A percentile compares a stretch with the other conserved stretches of the same genome.
Conservation (phyloP, 2,113 vertebrate genomes). For the Ammodramus savannarum region DNA sequence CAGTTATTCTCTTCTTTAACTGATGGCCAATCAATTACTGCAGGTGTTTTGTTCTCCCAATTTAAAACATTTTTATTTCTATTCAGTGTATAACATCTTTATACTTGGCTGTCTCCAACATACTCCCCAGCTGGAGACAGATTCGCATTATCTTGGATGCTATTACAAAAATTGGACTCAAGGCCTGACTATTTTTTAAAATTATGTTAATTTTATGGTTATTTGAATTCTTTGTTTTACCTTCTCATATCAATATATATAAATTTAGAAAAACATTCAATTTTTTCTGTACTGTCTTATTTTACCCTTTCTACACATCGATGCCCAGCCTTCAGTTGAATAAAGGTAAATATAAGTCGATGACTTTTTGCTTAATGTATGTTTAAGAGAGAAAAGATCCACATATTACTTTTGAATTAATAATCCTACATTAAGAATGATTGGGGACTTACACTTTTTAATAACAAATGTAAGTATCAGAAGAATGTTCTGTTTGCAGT, state of each 20-base stretch:
- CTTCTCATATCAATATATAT: neutral
- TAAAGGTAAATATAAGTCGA: neutral
- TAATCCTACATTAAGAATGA: neutral
- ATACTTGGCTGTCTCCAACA: neutral
- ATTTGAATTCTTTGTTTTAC: neutral
- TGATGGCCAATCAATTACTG: neutral
- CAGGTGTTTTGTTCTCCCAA: neutral
- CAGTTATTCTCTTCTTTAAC: neutral
- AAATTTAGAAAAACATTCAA: neutral
- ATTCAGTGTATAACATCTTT: neutral
- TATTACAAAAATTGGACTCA: neutral
- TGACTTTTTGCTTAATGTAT: neutral
- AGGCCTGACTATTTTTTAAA: neutral
- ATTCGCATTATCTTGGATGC: neutral
- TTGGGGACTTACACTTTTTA: neutral
- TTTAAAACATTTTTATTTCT: neutral
- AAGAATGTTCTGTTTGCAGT: neutral
- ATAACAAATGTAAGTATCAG: neutral
- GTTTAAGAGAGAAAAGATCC: neutral
- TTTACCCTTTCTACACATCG: fast-evolving
- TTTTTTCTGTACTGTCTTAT: neutral
- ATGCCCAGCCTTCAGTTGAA: fast-evolving
- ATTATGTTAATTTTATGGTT: neutral
- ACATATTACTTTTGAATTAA: neutral
- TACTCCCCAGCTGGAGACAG: neutral